A percentile compares a stretch with the other conserved stretches of the same genome.
These are phyloP conservation scores for Cheilosia grossa DNA, from an alignment of 2,888 invertebrate species.

Conservation along the genomic window DNA sequence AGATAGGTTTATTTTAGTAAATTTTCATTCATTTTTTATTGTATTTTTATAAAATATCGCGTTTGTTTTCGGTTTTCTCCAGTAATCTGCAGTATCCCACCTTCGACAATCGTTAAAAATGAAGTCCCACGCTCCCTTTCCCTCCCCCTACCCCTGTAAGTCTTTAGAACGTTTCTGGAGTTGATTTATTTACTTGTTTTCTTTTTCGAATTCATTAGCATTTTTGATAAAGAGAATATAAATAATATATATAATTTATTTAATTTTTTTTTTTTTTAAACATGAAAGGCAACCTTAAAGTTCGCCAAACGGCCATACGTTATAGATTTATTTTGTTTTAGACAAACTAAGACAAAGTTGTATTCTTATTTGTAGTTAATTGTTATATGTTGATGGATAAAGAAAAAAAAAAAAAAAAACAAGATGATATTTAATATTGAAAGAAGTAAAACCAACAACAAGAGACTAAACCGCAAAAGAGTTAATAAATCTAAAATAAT, in stretches of 20 bases:
- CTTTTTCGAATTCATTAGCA: neutral
- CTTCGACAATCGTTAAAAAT: slow-evolving; percentile 51
- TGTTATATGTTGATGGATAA: slow-evolving; percentile 15
- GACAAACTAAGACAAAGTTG: slow-evolving; percentile 21
- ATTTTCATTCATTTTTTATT: neutral
- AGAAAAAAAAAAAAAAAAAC: neutral
- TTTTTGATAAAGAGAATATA: slow-evolving; percentile 11
- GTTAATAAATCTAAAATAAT: slow-evolving; percentile 25
- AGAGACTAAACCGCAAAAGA: slow-evolving; percentile 46
- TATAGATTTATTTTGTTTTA: slow-evolving; percentile 1
- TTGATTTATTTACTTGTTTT: neutral
- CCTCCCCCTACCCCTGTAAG: neutral
- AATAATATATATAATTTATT: neutral
- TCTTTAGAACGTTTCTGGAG: neutral
- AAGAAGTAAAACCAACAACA: slow-evolving; percentile 20
- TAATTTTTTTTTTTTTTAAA: neutral
- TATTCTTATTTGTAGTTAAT: slow-evolving; percentile 35
- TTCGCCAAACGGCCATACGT: neutral
- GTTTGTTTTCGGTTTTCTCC: neutral
- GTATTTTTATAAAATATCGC: neutral
- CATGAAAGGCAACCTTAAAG: slow-evolving; percentile 6
- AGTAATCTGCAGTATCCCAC: slow-evolving; percentile 42
- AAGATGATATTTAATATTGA: slow-evolving; percentile 41
- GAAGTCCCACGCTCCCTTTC: neutral
- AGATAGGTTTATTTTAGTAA: slow-evolving; percentile 3